Evolutionary conservation across 2,113 vertebrate genomes (phyloP), one percentile per base, ranked within the genome.

Genomic region (Eonycteris spelaea): DNA sequence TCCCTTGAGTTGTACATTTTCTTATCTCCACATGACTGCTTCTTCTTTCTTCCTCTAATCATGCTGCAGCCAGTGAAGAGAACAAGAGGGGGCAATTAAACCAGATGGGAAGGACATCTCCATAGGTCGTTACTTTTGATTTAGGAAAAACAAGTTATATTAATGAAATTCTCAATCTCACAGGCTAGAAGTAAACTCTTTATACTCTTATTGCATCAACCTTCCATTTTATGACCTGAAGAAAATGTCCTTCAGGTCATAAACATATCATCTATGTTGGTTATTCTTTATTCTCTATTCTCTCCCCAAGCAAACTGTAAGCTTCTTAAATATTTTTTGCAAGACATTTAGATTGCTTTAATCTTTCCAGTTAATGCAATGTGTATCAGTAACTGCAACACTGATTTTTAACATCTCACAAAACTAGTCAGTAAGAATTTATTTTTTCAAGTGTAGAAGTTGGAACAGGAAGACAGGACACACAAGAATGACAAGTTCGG

Each of bases 371-470:
- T 43, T 35, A 95, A 84, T 30, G 83, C 16, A 9, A 65, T 68
- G 68, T 80, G 21, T 83, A 15, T 40, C 10, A 70, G 22, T n/a
- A 57, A 83, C 33, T 84, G 0, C 0, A 97, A 70, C 65, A 71
- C 15, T 96, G 97, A 97, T 48, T 93, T 91, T 48, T 63, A 95
- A 22, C 6, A 7, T 90, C 73, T 63, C 51, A 48, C 13, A 91
- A 85, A 96, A 15, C 19, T 95, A 67, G 87, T 90, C 53, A 70
- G 45, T 93, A 94, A 93, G 4, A 16, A 85, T 71, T 86, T 80
- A 35, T 84, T 86, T 79, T 67, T 96, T 74, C 40, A 83, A 85
- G 22, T 9, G 28, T 77, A 16, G 9, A 15, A 67, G 1, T 87
- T 35, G 53, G 59, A 95, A 63, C 15, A 26, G 83, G 40, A 92